Evolutionary conservation across 2,797 vertebrate species (phyloP).

Genomic region (Thripadectes ignobilis): DNA sequence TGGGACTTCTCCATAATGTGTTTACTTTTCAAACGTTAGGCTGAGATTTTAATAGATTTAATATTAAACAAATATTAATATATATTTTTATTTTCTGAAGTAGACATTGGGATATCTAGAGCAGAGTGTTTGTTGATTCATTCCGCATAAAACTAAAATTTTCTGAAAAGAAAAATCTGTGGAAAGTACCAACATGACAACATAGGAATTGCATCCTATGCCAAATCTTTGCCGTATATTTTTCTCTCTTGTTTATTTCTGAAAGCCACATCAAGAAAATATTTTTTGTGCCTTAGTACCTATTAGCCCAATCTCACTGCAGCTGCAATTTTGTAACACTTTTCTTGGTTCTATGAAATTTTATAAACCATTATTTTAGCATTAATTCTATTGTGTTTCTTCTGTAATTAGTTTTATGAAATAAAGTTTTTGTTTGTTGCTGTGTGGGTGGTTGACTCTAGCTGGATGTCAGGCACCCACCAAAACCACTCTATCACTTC

Average conservation of each 20-base stretch:
- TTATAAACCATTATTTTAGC: neutral
- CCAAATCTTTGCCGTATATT: neutral
- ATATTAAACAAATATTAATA: neutral
- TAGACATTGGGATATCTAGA: neutral
- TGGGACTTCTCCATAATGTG: neutral
- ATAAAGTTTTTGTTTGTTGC: neutral
- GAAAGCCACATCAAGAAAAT: neutral
- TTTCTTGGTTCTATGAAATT: neutral
- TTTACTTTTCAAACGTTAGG: neutral
- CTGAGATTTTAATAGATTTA: neutral
- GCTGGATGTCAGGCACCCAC: neutral
- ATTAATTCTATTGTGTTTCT: neutral
- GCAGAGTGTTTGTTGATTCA: neutral
- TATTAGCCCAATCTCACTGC: neutral
- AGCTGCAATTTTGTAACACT: neutral
- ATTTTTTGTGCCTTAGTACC: neutral
- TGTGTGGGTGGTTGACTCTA: neutral
- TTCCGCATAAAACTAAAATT: neutral
- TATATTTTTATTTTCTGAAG: neutral
- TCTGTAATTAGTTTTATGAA: neutral
- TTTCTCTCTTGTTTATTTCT: neutral
- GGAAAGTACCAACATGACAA: neutral
- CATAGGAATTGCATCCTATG: fast-evolving
- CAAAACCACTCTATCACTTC: neutral
- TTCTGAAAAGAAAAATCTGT: neutral